Evolutionary conservation across 2,113 vertebrate species (phyloP).

Genomic region (Prolemur simus): DNA sequence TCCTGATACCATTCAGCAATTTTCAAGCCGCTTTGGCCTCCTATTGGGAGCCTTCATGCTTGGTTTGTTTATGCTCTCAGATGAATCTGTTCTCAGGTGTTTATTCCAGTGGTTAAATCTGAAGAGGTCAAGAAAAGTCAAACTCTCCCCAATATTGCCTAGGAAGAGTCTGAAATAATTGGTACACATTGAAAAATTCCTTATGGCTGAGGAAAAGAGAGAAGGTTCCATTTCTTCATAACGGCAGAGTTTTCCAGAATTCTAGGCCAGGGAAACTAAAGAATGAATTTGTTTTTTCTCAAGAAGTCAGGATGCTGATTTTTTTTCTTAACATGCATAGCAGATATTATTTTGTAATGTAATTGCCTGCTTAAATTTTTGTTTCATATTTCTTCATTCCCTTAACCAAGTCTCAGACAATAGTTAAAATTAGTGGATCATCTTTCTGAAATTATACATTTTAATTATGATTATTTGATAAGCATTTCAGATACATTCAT

Average conservation of each 20-base stretch:
- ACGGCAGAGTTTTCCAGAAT: conserved; percentile 29
- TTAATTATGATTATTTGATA: conserved; percentile 81
- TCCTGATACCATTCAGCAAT: conserved; percentile 55
- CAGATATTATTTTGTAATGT: conserved; percentile 62
- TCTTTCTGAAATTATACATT: conserved; percentile 77
- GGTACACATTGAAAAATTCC: conserved; percentile 55
- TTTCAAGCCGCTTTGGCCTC: conserved; percentile 65
- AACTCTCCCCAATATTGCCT: conserved; percentile 60
- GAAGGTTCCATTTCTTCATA: conserved; percentile 38
- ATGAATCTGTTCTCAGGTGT: conserved; percentile 75
- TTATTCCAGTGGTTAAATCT: conserved; percentile 78
- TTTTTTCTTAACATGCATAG: conserved; percentile 50
- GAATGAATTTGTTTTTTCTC: neutral
- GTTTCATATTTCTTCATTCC: conserved; percentile 69
- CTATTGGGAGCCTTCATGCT: conserved; percentile 75
- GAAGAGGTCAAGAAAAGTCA: conserved; percentile 75
- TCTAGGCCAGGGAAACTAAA: conserved; percentile 18
- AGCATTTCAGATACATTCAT: conserved; percentile 72
- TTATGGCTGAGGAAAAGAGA: conserved; percentile 34
- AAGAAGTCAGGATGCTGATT: neutral
- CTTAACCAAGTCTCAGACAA: conserved; percentile 60
- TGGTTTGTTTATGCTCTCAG: conserved; percentile 74
- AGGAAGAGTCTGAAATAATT: conserved; percentile 76
- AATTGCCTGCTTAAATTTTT: conserved; percentile 70
- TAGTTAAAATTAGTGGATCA: conserved; percentile 76